Evolutionary conservation across 92 coral and sea anemone species (phyloP), one percentile per base, ranked within the genome.

Genomic region (Palythoa heliodiscus): DNA sequence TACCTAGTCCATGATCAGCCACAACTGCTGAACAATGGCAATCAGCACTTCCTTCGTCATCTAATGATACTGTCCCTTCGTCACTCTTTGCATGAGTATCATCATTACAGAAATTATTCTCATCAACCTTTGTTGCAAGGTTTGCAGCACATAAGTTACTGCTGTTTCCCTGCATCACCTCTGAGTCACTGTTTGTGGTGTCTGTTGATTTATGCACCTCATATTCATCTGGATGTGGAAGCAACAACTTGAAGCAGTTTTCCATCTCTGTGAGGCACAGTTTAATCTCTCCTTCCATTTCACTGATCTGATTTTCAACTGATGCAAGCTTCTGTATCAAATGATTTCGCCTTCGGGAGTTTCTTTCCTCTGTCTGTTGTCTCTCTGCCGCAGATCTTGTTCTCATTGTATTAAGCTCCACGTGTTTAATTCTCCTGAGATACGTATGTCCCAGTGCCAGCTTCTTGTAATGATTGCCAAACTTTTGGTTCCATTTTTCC

Each of bases 191-290:
- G n/a, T 16, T 71, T 48, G 38, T 70, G n/a, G 17, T 9, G n/a
- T 16, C 75, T 48, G 38, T 70, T 14, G 17, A 75, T 20, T 69
- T 40, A 71, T 91, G 86, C 12, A 92, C 89, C 39, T 96, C 99
- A 88, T 92, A 96, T 5, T 96, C 94, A 61, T 96, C 95, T 37
- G 98, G 99, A 77, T 90, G 95, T n/a, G 99, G 99, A 23, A 96
- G 87, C 77, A 96, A 20, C 14, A 96, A 86, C 77, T 90, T 92
- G 89, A 96, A 95, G 54, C 99, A 96, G 86, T 91, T 96, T 55
- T 89, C 98, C 80, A 94, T 91, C 84, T 96, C 99, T 40, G 94
- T 93, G 16, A 88, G 87, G 76, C 93, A 89, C 64, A 91, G 82
- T 54, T 94, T 86, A 68, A 96, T 94, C 67, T 94, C 95, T 43